Evolutionary conservation across 2,113 vertebrate species (phyloP).

Genomic region (Percopsis transmontana): DNA sequence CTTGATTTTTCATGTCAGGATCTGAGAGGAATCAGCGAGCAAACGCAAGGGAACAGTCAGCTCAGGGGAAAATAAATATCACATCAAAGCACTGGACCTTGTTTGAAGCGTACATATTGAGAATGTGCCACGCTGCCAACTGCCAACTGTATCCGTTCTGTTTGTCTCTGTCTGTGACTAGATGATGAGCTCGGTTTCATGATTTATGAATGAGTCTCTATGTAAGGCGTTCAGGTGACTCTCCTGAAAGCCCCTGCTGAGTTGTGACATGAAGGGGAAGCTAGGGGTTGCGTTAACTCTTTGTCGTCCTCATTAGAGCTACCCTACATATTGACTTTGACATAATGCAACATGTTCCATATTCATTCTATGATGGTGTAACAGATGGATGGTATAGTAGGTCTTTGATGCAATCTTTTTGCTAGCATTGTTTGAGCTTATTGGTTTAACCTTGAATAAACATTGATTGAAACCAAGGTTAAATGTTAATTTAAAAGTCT

Average conservation of each 20-base stretch:
- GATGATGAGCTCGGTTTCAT: constrained; percentile 46
- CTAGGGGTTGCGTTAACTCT: constrained; percentile 13
- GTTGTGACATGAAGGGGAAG: constrained; percentile 39
- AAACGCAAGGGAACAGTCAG: constrained; percentile 53
- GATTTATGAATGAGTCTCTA: constrained; percentile 56
- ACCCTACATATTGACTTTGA: constrained; percentile 1
- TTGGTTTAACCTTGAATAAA: constrained; percentile 5
- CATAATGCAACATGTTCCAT: constrained; percentile 18
- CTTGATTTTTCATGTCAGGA: constrained; percentile 60
- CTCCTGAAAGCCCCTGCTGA: constrained; percentile 42
- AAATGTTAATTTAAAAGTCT: constrained; percentile 30
- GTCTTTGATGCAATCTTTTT: too few species aligned
- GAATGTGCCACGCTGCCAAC: constrained; percentile 19
- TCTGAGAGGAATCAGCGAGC: constrained; percentile 31
- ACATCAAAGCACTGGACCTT: constrained; percentile 50
- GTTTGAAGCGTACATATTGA: constrained; percentile 50
- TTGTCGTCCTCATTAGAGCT: constrained; percentile 11
- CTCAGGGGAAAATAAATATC: constrained; percentile 52
- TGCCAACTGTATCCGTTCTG: constrained; percentile 37
- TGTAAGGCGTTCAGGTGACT: constrained; percentile 37
- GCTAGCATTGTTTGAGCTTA: constrained; percentile 7
- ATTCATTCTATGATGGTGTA: constrained; percentile 24
- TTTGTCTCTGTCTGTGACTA: background rate
- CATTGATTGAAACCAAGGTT: constrained; percentile 27
- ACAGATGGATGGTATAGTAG: background rate